Evolutionary conservation across 2,113 vertebrate species (phyloP).

Genomic region (Ellobius talpinus): DNA sequence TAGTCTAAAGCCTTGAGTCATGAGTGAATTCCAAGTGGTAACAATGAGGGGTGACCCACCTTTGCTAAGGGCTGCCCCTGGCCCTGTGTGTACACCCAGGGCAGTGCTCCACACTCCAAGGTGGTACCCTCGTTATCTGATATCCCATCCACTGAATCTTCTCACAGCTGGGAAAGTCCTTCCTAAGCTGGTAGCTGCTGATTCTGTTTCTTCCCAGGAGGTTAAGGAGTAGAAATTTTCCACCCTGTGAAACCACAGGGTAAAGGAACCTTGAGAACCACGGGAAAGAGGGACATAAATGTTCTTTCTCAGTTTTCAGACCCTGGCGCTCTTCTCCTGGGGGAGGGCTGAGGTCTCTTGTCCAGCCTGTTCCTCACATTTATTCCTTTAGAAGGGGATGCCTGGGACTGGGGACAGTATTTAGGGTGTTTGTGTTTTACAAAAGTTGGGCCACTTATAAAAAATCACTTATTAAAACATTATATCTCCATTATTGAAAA

Average conservation of each 20-base stretch:
- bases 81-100: neutral
- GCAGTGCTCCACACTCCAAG: neutral
- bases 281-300: neutral
- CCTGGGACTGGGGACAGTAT: neutral
- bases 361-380: neutral
- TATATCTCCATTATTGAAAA: neutral
- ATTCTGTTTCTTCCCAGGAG: neutral
- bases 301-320: neutral
- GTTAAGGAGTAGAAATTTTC: neutral
- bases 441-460: neutral
- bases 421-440: neutral
- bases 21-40: neutral
- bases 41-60: neutral
- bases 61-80: fast-evolving
- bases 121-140: neutral
- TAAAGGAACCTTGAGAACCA: neutral
- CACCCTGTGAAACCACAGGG: neutral
- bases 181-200: neutral
- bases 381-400: neutral
- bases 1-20: neutral
- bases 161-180: neutral
- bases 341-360: neutral
- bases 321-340: neutral
- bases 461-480: neutral
- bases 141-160: neutral